A percentile compares a stretch with the other conserved stretches of the same genome.
Evolutionary conservation across 2,797 vertebrate genomes (phyloP).

Genomic region (Argyrosomus regius): DNA sequence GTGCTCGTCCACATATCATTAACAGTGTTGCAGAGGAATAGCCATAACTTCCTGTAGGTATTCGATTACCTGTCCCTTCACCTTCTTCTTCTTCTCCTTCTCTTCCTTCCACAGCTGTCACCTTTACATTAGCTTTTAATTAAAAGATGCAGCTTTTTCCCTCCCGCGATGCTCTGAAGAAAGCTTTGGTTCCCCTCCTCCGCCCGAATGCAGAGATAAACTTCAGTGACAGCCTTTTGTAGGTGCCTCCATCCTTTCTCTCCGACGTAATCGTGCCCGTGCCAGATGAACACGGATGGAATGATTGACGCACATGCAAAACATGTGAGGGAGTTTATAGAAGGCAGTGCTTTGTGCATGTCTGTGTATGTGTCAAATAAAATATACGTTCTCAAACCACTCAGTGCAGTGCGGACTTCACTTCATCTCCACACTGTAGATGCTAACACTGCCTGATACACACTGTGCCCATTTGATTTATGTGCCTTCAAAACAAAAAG

Average conservation of each 20-base stretch:
- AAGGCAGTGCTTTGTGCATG: slow-evolving; percentile 9
- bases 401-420: background rate
- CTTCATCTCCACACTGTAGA: background rate
- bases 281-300: slow-evolving; percentile 53
- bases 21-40: slow-evolving; percentile 1
- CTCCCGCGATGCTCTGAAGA: slow-evolving; percentile 60
- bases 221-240: slow-evolving; percentile 71
- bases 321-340: background rate
- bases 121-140: slow-evolving; percentile 64
- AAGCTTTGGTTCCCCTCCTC: slow-evolving; percentile 46
- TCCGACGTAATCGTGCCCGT: slow-evolving; percentile 28
- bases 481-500: background rate
- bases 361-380: background rate
- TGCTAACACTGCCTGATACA: background rate
- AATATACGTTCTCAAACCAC: background rate
- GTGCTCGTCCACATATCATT: background rate
- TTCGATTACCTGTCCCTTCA: background rate
- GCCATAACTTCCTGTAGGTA: background rate
- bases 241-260: slow-evolving; percentile 49
- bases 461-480: background rate
- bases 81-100: background rate
- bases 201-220: slow-evolving; percentile 47
- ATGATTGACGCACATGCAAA: slow-evolving; percentile 22
- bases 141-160: slow-evolving; percentile 56
- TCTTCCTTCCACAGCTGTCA: slow-evolving; percentile 26